Base-by-base conservation (phyloP, 2,797 vertebrate species). In the Pseudotriccus pelzelni region DNA sequence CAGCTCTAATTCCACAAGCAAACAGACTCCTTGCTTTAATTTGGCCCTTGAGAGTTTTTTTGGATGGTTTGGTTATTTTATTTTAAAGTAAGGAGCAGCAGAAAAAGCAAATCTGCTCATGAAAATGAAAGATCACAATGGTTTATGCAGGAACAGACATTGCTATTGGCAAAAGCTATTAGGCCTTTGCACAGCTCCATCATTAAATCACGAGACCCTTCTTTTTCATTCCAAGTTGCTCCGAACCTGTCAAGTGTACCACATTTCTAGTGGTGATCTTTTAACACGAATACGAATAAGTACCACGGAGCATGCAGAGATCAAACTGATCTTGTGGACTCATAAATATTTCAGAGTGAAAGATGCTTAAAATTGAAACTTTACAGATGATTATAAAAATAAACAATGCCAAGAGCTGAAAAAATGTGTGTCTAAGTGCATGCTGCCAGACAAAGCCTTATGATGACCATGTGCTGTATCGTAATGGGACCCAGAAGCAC, bases 391-490 rank as follows among this genome's bases (percentile, higher is more conserved):
- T 55, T 66, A 75, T 34, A 79, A 89, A 81, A 88, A 90, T 53
- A 84, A 14, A 87, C 76, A 91, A 77, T 2, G 19, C 34, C 41
- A 68, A 72, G 67, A 91, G 37, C 11, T 50, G 43, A 67, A 56
- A 84, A 76, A 79, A 27, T 2, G 36, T 21, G 39, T 68, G 56
- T 52, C 3, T 25, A 79, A 76, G 50, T 44, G 36, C 64, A 81
- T 0, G 5, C 28, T 94, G 80, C 49, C 87, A 91, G 85, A 90
- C 62, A 95, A 96, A 92, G 96, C 97, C 97, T 98, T 98, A 96
- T 83, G 87, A 84, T 97, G 96, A 97, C 87, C 93, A 86, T 74
- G 96, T 92, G 95, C 96, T 96, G 79, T 85, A 94, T 84, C 93
- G n/a, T 62, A 90, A 88, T 7, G 90, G 94, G 76, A 96, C 96